Evolutionary conservation across 1,140 invertebrate species (phyloP).

Genomic region (fruit fly (Drosophila melanogaster)): Release_6_plus_ISO1_MT NT_033779.5:5735501-5736000

Average conservation of each 20-base stretch:
- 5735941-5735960: slow-evolving; percentile 53
- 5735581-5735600: slow-evolving; percentile 75
- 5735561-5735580: slow-evolving; percentile 66
- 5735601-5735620: slow-evolving; percentile 89
- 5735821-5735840: slow-evolving; percentile 78
- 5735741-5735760: neutral
- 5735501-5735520: slow-evolving; percentile 86
- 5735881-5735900: slow-evolving; percentile 58
- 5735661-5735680: slow-evolving; percentile 92
- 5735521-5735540: slow-evolving; percentile 86
- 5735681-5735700: slow-evolving; percentile 92
- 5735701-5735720: slow-evolving; percentile 90
- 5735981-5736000: slow-evolving; percentile 75
- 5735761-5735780: slow-evolving; percentile 88
- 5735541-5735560: slow-evolving; percentile 40
- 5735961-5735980: slow-evolving; percentile 56
- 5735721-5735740: neutral
- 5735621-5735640: slow-evolving; percentile 89
- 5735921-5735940: slow-evolving; percentile 69
- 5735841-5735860: slow-evolving; percentile 71
- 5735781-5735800: slow-evolving; percentile 87
- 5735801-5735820: slow-evolving; percentile 86
- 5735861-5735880: slow-evolving; percentile 51
- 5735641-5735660: slow-evolving; percentile 92
- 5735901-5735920: slow-evolving; percentile 50